Percentiles rank a stretch among this genome's conserved stretches.
phyloP scores from a whole-genome alignment of 2,888 invertebrate species.

The Dione vanillae region DNA sequence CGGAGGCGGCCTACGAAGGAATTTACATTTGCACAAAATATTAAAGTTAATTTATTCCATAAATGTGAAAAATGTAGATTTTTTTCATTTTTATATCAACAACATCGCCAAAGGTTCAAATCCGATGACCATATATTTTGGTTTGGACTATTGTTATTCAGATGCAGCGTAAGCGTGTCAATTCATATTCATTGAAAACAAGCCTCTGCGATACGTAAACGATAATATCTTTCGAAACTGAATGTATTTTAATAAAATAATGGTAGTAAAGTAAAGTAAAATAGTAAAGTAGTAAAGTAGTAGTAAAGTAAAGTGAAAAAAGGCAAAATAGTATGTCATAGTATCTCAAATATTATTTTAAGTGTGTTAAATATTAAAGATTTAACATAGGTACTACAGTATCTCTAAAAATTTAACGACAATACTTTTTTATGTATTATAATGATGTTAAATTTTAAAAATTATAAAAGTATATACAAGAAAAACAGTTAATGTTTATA shows the following conservation, averaged over 20 bases:
- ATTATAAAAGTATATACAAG: constrained; percentile 46
- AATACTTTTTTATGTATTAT: too few species aligned
- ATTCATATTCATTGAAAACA: constrained; percentile 74
- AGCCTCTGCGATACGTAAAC: constrained; percentile 57
- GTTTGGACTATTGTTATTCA: constrained; percentile 54
- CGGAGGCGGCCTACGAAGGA: constrained; percentile 48
- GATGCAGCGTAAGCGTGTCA: constrained; percentile 54
- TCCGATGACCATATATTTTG: constrained; percentile 53
- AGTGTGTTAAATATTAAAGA: not conserved
- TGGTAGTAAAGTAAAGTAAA: not conserved
- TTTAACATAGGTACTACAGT: too few species aligned
- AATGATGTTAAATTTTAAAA: too few species aligned
- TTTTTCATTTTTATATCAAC: constrained; percentile 21
- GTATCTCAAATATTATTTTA: not conserved
- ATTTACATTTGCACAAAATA: constrained; percentile 47
- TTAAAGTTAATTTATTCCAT: too few species aligned
- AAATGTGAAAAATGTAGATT: not conserved
- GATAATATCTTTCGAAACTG: constrained; percentile 57
- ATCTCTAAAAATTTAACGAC: too few species aligned
- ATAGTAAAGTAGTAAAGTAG: constrained; percentile 1
- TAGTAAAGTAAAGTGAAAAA: not conserved
- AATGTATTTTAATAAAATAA: constrained; percentile 12
- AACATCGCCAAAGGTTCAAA: constrained; percentile 55
- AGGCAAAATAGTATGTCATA: not conserved
- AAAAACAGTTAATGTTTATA: constrained; percentile 42